Base-by-base conservation (phyloP, 2,113 vertebrate species). In the Danionella cerebrum region DNA sequence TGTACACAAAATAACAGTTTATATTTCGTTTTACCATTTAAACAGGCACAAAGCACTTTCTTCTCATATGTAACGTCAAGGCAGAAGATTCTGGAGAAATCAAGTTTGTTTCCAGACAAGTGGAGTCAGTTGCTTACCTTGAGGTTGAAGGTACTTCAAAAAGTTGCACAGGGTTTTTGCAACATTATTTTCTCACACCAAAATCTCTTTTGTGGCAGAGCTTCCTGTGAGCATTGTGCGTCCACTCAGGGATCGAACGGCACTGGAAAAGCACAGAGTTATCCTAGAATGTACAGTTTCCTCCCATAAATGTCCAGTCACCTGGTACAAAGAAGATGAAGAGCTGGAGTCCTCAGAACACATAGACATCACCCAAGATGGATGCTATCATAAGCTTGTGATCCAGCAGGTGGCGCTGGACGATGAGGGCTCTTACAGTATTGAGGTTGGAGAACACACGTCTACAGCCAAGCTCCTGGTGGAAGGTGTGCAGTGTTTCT, bases 261-360 rank as follows among this genome's bases (percentile, higher is more conserved):
- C 91, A 14, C 83, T 97, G 79, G 89, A 83, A 0, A 89, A 89
- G 42, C 94, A 97, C 72, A 86, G 92, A 3, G 93, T 95, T 0
- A 94, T 94, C 0, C 83, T 98, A 48, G 96, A 98, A 81, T 96
- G 94, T 76, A 96, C 89, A 0, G 88, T 93, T 25, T 97, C 92
- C 33, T 90, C 92, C 0, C 79, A 90, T 0, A 89, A 86, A 14
- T 87, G 86, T 48, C 78, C 67, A 0, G 89, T 90, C 69, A 84
- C 86, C 65, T 98, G 96, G 96, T 83, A 89, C 72, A 86, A 87
- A 2, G 94, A 89, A 2, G 73, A 76, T 7, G 79, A 85, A 0
- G 89, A 93, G 79, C 85, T 98, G 69, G 82, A 80, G 12, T 74
- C 90, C 0, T 84, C 90, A 0, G 90, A 90, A 12, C 91, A 91